Base-by-base conservation (phyloP, 2,113 vertebrate genomes). In the Maccullochella peelii region DNA sequence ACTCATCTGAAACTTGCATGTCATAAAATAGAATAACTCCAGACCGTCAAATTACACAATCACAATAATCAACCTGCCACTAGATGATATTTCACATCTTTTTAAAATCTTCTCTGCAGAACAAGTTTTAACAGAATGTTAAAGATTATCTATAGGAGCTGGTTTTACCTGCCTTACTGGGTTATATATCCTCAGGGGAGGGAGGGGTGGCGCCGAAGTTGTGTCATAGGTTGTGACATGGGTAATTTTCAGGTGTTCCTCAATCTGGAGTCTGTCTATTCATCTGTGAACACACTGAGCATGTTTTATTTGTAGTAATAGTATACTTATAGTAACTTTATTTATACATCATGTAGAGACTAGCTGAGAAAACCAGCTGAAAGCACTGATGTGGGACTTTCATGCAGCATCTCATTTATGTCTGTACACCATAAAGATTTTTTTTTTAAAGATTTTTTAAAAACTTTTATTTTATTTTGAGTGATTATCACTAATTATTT, bases 151-250 rank as follows among this genome's bases (percentile, higher is more conserved):
- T 9, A 2, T 2, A 5, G 6, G 18, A 8, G 36, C 55, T 66
- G 16, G 81, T 42, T 70, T 71, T 61, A 79, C 81, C 67, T 71
- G 84, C 33, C 10, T n/a, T 1, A 20, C 27, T 52, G 52, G 16
- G 44, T 38, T 1, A 6, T 2, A 16, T 59, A 16, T 6, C 62
- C 27, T 36, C 15, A 42, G 18, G 62, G 21, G 23, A 47, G 4
- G 59, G 10, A 7, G 7, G 12, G 47, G 27, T 7, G 66, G 3
- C 40, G 20, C 16, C 8, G 21, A 21, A 62, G 74, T 21, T 20
- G 2, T 36, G 67, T 74, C 25, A 11, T 10, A 33, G 6, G 14
- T 2, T 14, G 55, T 77, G 62, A 25, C n/a, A n/a, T n/a, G n/a
- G n/a, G n/a, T n/a, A 61, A 54, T 79, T 73, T 79, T 73, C 68